Evolutionary conservation across 1,140 invertebrate species (phyloP).

Genomic region (Eupeodes corollae): DNA sequence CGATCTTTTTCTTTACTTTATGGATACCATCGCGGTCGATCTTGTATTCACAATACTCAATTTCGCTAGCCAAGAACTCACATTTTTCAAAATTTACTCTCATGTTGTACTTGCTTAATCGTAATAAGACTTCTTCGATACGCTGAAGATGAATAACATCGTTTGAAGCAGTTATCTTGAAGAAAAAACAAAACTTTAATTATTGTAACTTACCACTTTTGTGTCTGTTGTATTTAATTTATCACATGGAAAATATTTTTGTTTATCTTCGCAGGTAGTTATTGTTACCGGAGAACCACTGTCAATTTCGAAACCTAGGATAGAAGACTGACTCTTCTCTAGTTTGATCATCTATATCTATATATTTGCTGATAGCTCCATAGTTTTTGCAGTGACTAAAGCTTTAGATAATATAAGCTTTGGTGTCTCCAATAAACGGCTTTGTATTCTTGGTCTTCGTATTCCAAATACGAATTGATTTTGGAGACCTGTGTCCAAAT

Average conservation of each 20-base stretch:
- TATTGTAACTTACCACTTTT: background rate
- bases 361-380: background rate
- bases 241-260: background rate
- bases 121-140: too few species aligned
- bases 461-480: slow-evolving; percentile 20
- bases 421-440: background rate
- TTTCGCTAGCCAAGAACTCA: too few species aligned
- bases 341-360: slow-evolving; percentile 1
- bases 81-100: too few species aligned
- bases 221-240: background rate
- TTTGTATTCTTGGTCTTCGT: slow-evolving; percentile 3
- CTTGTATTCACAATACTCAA: too few species aligned
- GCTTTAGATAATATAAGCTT: background rate
- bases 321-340: background rate
- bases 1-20: too few species aligned
- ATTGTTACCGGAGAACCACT: slow-evolving; percentile 5
- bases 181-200: too few species aligned
- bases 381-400: background rate
- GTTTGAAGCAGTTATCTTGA: too few species aligned
- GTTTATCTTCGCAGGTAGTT: slow-evolving; percentile 1
- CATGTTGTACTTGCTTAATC: too few species aligned
- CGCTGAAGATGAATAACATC: too few species aligned
- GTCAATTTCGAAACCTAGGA: background rate
- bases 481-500: slow-evolving; percentile 11
- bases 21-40: too few species aligned